Evolutionary conservation across 2,888 invertebrate genomes (phyloP).

Genomic region (Drosophila helvetica): DNA sequence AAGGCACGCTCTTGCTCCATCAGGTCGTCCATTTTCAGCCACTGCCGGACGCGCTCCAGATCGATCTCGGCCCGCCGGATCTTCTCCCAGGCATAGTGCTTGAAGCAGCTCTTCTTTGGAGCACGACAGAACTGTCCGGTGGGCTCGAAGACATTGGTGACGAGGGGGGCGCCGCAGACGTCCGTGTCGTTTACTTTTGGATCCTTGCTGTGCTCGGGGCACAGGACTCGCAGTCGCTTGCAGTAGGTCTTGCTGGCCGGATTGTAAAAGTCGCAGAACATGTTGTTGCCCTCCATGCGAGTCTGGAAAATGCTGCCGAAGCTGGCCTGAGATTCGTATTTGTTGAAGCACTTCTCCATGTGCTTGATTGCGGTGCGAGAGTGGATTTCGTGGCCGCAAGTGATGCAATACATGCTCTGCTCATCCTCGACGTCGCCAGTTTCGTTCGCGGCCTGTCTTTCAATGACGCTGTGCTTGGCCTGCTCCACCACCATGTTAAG

Average conservation of each 20-base stretch:
- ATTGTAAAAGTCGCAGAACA: conserved; percentile 99
- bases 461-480: conserved; percentile 89
- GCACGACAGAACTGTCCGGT: conserved; percentile 94
- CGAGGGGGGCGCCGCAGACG: conserved; percentile 97
- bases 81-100: conserved; percentile 98
- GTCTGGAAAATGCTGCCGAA: conserved; percentile 98
- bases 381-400: conserved; percentile 98
- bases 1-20: conserved; percentile 96
- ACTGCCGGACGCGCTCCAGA: conserved; percentile 95
- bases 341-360: conserved; percentile 99
- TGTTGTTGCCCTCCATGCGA: conserved; percentile 96
- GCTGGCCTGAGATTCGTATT: conserved; percentile 98
- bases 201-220: conserved; percentile 98
- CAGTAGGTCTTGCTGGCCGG: conserved; percentile 95
- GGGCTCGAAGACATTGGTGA: conserved; percentile 91
- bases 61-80: conserved; percentile 96
- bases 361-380: conserved; percentile 96
- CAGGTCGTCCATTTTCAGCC: conserved; percentile 96
- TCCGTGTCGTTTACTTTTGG: conserved; percentile 93
- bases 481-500: conserved; percentile 92
- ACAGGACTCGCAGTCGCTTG: conserved; percentile 96
- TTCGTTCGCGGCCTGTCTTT: conserved; percentile 86
- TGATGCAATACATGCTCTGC: conserved; percentile 95
- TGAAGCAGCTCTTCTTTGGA: conserved; percentile 94
- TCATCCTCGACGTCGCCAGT: conserved; percentile 87